Evolutionary conservation across 2,113 vertebrate species (phyloP).

Genomic region (Archilochus colubris): DNA sequence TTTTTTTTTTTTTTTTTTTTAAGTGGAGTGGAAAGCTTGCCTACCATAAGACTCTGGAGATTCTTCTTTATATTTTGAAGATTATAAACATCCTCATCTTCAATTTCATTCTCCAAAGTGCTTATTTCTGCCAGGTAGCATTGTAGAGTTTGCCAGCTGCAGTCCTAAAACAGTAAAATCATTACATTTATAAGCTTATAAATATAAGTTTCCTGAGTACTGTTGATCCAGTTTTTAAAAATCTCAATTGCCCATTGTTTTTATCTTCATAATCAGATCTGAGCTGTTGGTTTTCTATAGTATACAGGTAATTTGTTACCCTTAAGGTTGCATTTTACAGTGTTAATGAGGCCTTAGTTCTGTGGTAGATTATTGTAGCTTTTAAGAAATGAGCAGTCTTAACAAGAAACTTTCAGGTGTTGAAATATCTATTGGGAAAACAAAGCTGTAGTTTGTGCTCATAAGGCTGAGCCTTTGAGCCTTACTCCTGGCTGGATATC

Average conservation of each 20-base stretch:
- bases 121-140: slow-evolving; percentile 46
- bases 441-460: not conserved
- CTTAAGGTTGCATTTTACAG: not conserved
- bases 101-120: not conserved
- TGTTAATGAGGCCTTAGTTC: not conserved
- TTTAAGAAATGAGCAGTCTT: not conserved
- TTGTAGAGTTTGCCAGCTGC: not conserved
- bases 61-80: not conserved
- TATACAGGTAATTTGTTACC: not conserved
- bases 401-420: not conserved
- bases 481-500: not conserved
- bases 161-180: slow-evolving; percentile 34
- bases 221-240: not conserved
- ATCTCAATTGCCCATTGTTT: fast-evolving
- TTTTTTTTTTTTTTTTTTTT: not conserved
- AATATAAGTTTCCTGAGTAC: not conserved
- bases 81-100: fast-evolving
- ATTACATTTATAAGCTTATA: not conserved
- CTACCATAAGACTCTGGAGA: not conserved
- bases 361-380: not conserved
- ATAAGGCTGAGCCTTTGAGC: not conserved
- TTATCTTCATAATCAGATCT: not conserved
- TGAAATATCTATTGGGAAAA: not conserved
- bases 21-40: not conserved
- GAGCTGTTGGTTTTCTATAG: not conserved